A percentile compares a stretch with the other conserved stretches of the same genome.
phyloP scores from a whole-genome alignment of 2,113 vertebrate genomes.

The Lophius piscatorius region DNA sequence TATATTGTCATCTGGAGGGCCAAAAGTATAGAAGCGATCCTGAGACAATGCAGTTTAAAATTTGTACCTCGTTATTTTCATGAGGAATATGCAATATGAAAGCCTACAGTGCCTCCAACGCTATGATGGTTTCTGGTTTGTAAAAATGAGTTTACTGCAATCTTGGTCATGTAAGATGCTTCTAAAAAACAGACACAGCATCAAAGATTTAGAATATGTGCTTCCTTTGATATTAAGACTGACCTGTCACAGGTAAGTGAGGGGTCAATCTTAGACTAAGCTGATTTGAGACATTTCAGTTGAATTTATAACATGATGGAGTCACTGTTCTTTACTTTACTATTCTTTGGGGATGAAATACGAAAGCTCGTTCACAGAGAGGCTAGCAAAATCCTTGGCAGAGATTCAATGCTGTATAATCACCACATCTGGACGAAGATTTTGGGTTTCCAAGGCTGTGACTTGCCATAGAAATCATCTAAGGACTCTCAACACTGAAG shows the following conservation, averaged over 20 bases:
- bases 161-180: conserved; percentile 16
- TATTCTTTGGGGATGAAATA: conserved; percentile 18
- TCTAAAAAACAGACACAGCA: conserved; percentile 30
- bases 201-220: conserved; percentile 20
- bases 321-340: background rate
- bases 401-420: conserved; percentile 39
- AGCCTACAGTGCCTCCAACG: too few species aligned
- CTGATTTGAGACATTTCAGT: conserved; percentile 14
- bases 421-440: conserved; percentile 65
- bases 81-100: too few species aligned
- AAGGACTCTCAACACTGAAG: conserved; percentile 60
- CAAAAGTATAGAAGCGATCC: conserved; percentile 43
- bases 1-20: conserved; percentile 40
- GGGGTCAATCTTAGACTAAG: too few species aligned
- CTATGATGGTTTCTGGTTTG: conserved; percentile 6
- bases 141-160: conserved; percentile 3
- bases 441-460: conserved; percentile 62
- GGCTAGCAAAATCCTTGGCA: conserved; percentile 27
- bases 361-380: conserved; percentile 28
- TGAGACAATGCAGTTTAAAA: conserved; percentile 14
- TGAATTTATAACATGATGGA: background rate
- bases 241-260: conserved; percentile 30
- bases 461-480: conserved; percentile 73
- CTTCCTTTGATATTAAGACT: conserved; percentile 8
- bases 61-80: too few species aligned